Evolutionary conservation across 2,888 invertebrate genomes (phyloP), one percentile per base, ranked within the genome.

Genomic region (Tryphoninae sp.): DNA sequence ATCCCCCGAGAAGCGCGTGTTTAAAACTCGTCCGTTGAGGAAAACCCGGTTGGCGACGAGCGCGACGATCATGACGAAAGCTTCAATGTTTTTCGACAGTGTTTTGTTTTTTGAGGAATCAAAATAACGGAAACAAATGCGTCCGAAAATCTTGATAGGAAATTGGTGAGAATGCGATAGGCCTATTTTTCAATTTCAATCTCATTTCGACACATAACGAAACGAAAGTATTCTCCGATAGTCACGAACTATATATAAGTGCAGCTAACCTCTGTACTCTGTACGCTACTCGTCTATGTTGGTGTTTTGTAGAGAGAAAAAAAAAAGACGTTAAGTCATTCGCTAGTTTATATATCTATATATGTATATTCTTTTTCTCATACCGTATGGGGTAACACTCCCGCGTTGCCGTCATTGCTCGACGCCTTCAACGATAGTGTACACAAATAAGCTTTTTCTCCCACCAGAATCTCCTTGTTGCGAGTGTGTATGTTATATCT

Each of bases 371-470:
- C 71, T 55, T 65, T 81, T 84, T 82, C 84, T 87, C 89, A 88
- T 90, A 90, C 90, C 90, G 90, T 90, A 89, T 89, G 88, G 90
- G 89, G 88, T 90, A 90, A 88, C 89, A 89, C 87, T 90, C 90
- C 89, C 89, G 89, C 88, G 90, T 90, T 84, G 90, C 90, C 86
- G 90, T 89, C 90, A 90, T 90, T 86, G 86, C 86, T 83, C 84
- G 65, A 76, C 55, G 51, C 71, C 78, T 65, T 76, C 62, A 42
- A 51, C 76, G 68, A 26, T 71, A 75, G n/a, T 59, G 74, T 72
- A 58, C 62, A 26, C 68, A 61, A 42, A 49, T 61, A 80, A 72
- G 49, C 59, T 76, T 59, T 58, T 58, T 72, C 65, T 45, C 45
- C 45, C 45, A 13, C 45, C 45, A 45, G 45, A 13, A 45, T 45